These are phyloP conservation scores for Pogoniulus pusillus DNA, from an alignment of 2,797 vertebrate species.

Conservation along the genomic window DNA sequence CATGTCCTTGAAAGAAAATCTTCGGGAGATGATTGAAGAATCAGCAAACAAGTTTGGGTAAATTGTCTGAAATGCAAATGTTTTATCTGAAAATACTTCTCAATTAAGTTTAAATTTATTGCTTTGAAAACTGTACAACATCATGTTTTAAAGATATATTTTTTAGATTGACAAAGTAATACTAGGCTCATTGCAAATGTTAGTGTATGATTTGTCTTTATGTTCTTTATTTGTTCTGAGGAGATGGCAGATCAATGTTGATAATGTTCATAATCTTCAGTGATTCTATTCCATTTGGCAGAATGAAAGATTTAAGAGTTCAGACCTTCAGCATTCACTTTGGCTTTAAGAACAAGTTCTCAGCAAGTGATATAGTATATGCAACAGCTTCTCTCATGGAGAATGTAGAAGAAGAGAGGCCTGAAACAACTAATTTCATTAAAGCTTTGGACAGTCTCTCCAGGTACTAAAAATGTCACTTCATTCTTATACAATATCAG, in stretches of 20 bases:
- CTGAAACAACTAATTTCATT: constrained; percentile 88
- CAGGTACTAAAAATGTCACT: constrained; percentile 76
- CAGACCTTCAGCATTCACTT: constrained; percentile 97
- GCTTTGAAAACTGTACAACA: not conserved
- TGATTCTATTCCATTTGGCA: constrained; percentile 51
- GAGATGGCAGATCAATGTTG: not conserved
- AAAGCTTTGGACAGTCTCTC: constrained; percentile 95
- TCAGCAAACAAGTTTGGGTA: constrained; percentile 98
- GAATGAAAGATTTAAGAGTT: constrained; percentile 94
- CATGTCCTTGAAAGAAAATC: constrained; percentile 92
- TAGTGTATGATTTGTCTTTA: not conserved
- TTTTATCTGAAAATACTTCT: not conserved
- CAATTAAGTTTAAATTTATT: not conserved
- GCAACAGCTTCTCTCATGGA: constrained; percentile 89
- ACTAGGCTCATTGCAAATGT: not conserved
- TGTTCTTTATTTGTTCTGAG: not conserved
- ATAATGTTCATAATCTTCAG: not conserved
- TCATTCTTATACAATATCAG: not conserved
- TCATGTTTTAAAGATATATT: not conserved
- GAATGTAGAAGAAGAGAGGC: constrained; percentile 85
- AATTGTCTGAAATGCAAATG: not conserved
- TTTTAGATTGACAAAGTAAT: not conserved
- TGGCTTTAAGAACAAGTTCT: constrained; percentile 96
- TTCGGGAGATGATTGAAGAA: constrained; percentile 94
- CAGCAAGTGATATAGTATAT: constrained; percentile 93